Base-by-base conservation (phyloP, 2,113 vertebrate genomes). In the Crotalus helleri region DNA sequence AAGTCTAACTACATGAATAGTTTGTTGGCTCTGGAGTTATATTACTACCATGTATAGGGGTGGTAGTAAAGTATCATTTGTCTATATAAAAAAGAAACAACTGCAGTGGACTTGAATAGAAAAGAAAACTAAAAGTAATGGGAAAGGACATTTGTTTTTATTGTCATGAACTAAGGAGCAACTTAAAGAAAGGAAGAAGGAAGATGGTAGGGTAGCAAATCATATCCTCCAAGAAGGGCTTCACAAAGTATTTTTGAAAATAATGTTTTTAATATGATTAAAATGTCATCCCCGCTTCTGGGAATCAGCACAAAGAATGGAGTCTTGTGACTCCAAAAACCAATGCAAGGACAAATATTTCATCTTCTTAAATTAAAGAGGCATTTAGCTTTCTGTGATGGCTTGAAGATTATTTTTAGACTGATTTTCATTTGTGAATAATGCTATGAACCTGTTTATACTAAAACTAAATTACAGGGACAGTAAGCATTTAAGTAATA, bases 401-500 rank as follows among this genome's bases (percentile, higher is more conserved):
- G 89, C 90, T 94, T 89, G 64, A 64, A 64, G 96, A 93, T 81
- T 97, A 96, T 94, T 95, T 96, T 97, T 96, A 97, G 96, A 46
- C 11, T 90, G 58, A 88, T 94, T 89, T 95, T 96, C 95, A 94
- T 94, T 95, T 39, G 55, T 94, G 89, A 93, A 92, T 95, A 96
- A 93, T 64, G 33, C 57, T 96, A 33, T 89, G 92, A 95, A 95
- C 69, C 91, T 95, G 95, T 96, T 98, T 96, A 95, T 91, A 94
- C 90, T 51, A 93, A 81, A 94, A 87, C 95, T 86, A 92, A 94
- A 91, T 94, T 96, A 96, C 95, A 94, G 94, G 97, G 94, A 95
- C 90, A 95, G 96, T 91, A 96, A 92, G 93, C 94, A 95, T 94
- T 95, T 97, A 95, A 93, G 93, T 97, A 96, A 96, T 95, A 96